Evolutionary conservation across 2,888 invertebrate species (phyloP), one percentile per base, ranked within the genome.

Genomic region (Drosophila engyochracea): DNA sequence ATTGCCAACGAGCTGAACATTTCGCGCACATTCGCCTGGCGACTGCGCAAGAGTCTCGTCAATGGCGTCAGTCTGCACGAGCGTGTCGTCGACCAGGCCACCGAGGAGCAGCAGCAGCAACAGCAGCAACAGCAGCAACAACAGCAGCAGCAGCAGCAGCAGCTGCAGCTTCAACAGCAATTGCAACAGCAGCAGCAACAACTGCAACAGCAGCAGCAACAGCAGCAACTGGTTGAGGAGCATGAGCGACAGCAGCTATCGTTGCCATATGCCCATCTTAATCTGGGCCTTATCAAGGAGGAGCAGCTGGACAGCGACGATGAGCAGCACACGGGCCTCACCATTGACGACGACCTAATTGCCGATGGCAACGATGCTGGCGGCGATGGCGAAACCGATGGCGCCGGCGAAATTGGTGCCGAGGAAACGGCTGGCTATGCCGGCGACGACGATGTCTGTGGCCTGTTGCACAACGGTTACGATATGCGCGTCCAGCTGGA

Each of bases 11-110:
- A 93, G 75, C 71, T 93, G 52, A 92, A 91, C 65, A 93, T 93
- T 68, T 93, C 93, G 4, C 91, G 93, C 55, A 93, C 93, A 12
- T 93, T 93, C 70, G 93, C 93, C 5, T 93, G 93, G 93, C 92
- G 93, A 12, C 68, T 93, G 63, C 92, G 93, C 58, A 93, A 93
- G 79, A 93, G 92, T 70, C 86, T 93, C 19, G 92, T 93, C 12
- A 93, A 93, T 63, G 93, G 93, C 7, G 92, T 93, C 1, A 93
- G 92, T 49, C 70, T 93, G 61, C 93, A 93, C 37, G 93, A 93
- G 75, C 93, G 93, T 41, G 92, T 93, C 33, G 90, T 92, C 25
- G 93, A 93, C 82, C 92, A 87, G 41, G 68, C 83, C 44, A 84
- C 64, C 28, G 92, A 92, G 59, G 91, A 92, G 16, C 86, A 80